These are phyloP conservation scores for Diplosoma virens DNA, from an alignment of 23 tunicate genomes.

Conservation along the genomic window DNA sequence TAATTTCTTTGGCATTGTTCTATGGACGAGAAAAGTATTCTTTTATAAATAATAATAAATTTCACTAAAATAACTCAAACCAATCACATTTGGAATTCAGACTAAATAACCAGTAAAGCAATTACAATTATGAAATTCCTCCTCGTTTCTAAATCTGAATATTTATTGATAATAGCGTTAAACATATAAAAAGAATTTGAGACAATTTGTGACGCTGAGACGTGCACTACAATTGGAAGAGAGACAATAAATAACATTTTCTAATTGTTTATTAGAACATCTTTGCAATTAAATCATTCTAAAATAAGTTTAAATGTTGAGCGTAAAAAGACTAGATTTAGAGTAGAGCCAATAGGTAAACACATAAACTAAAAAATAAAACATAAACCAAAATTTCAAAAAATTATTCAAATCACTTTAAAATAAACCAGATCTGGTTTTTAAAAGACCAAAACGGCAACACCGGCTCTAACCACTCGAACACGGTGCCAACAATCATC, in stretches of 20 bases:
- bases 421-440: not conserved
- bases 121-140: not conserved
- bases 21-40: not conserved
- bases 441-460: not conserved
- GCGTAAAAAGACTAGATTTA: not conserved
- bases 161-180: not conserved
- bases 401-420: not conserved
- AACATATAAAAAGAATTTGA: too few species aligned
- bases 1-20: not conserved
- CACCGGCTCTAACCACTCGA: not conserved
- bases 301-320: not conserved
- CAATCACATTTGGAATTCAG: not conserved
- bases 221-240: not conserved
- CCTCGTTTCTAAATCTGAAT: not conserved
- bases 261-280: not conserved
- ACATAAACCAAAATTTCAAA: not conserved
- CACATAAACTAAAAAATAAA: not conserved
- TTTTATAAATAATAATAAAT: not conserved
- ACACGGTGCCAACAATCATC: too few species aligned
- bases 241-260: not conserved
- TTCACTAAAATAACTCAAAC: not conserved
- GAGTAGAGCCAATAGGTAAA: too few species aligned
- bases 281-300: not conserved
- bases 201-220: not conserved
- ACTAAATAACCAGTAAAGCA: not conserved